These are phyloP conservation scores for Nothocercus julius DNA, from an alignment of 2,113 vertebrate genomes.

Conservation along the genomic window DNA sequence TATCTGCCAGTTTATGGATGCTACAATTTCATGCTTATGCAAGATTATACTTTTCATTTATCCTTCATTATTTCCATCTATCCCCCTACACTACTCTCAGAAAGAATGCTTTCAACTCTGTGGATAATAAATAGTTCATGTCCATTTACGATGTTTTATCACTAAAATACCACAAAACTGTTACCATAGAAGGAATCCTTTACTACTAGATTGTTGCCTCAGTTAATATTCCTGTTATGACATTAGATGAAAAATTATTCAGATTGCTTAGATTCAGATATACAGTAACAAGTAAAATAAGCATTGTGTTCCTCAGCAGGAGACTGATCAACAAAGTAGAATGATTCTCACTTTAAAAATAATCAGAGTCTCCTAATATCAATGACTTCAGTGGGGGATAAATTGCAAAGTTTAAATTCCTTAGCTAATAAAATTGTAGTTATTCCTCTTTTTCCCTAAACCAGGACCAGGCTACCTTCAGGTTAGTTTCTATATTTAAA, in stretches of 20 bases:
- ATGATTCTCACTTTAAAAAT: background rate
- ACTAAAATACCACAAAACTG: background rate
- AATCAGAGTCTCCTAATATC: background rate
- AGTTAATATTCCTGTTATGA: background rate
- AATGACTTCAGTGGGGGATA: background rate
- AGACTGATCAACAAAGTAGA: background rate
- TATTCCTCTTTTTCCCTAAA: background rate
- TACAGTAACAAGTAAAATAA: slow-evolving; percentile 9
- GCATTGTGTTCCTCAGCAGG: background rate
- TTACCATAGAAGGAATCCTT: background rate
- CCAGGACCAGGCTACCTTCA: background rate
- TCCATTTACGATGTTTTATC: background rate
- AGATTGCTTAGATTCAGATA: background rate
- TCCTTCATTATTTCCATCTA: background rate
- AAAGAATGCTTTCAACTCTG: background rate
- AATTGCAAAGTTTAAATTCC: background rate
- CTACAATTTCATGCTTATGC: background rate
- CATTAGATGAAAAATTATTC: background rate
- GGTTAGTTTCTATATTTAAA: background rate
- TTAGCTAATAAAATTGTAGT: background rate
- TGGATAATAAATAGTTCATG: background rate
- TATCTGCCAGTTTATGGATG: background rate
- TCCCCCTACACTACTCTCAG: background rate
- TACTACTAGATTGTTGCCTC: background rate
- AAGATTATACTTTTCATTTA: background rate